Evolutionary conservation across 2,797 vertebrate genomes (phyloP).

Genomic region (Enteromius afrohamiltoni): DNA sequence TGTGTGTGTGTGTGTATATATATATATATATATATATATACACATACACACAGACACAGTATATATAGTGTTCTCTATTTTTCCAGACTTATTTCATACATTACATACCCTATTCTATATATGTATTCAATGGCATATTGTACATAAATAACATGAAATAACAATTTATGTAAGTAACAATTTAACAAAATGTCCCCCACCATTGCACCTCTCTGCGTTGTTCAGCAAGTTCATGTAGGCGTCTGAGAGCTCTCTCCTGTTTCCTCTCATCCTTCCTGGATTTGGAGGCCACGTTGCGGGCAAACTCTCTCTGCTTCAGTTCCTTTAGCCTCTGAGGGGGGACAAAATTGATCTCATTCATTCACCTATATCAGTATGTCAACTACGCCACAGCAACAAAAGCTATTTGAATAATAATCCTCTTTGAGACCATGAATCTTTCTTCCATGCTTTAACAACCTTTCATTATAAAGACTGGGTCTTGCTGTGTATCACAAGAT

Average conservation of each 20-base stretch:
- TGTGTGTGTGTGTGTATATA: too few relatives aligned
- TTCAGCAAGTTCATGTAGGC: conserved; percentile 84
- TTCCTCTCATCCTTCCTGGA: conserved; percentile 86
- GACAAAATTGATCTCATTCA: conserved; percentile 29
- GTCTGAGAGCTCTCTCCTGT: conserved; percentile 85
- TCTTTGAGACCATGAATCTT: conserved; percentile 42
- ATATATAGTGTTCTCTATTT: background rate
- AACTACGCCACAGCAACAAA: conserved; percentile 35
- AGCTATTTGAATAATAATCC: conserved; percentile 51
- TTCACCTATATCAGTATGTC: conserved; percentile 33
- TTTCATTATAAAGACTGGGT: conserved; percentile 46
- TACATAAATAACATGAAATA: background rate
- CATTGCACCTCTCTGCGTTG: conserved; percentile 80
- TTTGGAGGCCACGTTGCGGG: conserved; percentile 86
- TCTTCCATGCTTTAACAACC: conserved; percentile 45
- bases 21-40: background rate
- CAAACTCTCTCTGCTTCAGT: conserved; percentile 89
- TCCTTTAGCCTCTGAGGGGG: conserved; percentile 84
- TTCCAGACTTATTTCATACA: background rate
- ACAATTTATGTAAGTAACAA: conserved; percentile 7
- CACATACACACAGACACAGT: background rate
- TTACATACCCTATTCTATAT: background rate
- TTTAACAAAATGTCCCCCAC: conserved; percentile 65
- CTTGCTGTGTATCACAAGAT: conserved; percentile 42
- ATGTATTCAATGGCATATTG: conserved; percentile 7